A percentile compares a stretch with the other conserved stretches of the same genome.
phyloP scores from a whole-genome alignment of 2,888 invertebrate genomes.

The Lasioglossum calceatum region DNA sequence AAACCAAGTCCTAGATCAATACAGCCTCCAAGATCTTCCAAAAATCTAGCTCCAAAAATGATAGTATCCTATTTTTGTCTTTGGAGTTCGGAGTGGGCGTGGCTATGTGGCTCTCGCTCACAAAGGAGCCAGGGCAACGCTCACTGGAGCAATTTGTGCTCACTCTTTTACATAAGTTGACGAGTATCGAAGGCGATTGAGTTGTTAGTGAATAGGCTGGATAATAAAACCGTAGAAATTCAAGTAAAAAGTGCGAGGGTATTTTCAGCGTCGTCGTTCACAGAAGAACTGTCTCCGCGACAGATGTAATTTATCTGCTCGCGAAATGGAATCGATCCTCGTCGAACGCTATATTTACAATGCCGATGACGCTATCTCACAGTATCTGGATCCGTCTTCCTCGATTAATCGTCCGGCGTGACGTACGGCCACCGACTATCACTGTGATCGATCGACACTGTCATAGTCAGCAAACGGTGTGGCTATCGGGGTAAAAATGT shows the following conservation, averaged over 20 bases:
- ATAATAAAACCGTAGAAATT: background rate
- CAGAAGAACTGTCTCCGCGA: background rate
- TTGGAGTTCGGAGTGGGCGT: background rate
- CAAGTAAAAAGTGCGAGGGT: background rate
- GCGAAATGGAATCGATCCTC: conserved; percentile 23
- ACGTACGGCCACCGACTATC: conserved; percentile 65
- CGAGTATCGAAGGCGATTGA: background rate
- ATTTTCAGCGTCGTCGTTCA: background rate
- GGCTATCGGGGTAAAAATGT: background rate
- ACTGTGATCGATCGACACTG: conserved; percentile 59
- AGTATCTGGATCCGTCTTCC: conserved; percentile 36
- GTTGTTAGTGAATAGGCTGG: background rate
- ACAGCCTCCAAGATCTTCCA: background rate
- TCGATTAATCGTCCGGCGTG: conserved; percentile 63
- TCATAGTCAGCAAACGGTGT: conserved; percentile 15
- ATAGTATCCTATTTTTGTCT: background rate
- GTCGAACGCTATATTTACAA: conserved; percentile 22
- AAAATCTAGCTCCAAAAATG: background rate
- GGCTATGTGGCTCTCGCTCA: background rate
- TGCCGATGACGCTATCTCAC: conserved; percentile 47
- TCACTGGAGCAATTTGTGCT: background rate
- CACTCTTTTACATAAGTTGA: background rate
- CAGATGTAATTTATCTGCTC: background rate
- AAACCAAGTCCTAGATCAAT: background rate
- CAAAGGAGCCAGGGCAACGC: background rate